phyloP scores from a whole-genome alignment of 1,140 invertebrate species.

The Drosophila arawakana region DNA sequence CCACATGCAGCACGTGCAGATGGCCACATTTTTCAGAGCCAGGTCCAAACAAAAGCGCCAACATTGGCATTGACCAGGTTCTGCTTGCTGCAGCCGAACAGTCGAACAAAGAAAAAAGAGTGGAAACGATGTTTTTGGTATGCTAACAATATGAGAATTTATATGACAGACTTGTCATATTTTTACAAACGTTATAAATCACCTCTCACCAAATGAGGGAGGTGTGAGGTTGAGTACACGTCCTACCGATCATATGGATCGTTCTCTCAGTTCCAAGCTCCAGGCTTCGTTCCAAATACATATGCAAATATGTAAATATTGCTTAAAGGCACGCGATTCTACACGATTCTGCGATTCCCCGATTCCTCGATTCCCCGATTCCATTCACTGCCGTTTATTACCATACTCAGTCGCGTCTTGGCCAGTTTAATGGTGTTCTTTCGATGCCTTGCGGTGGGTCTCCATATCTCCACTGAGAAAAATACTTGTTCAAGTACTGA shows the following conservation, averaged over 20 bases:
- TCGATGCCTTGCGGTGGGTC: conserved; percentile 74
- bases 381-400: conserved; percentile 60
- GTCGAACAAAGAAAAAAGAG: conserved; percentile 28
- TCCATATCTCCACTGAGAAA: neutral
- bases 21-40: conserved; percentile 15
- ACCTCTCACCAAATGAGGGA: conserved; percentile 56
- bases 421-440: conserved; percentile 62
- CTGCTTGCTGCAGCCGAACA: conserved; percentile 4
- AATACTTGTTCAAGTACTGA: too few species aligned
- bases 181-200: conserved; percentile 83
- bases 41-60: conserved; percentile 41
- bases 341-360: conserved; percentile 30
- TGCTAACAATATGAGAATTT: conserved; percentile 82
- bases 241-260: conserved; percentile 10
- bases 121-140: conserved; percentile 55
- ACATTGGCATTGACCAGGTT: conserved; percentile 42
- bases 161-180: conserved; percentile 82
- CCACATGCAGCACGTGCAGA: conserved; percentile 40
- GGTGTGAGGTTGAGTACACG: conserved; percentile 41
- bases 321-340: conserved; percentile 70
- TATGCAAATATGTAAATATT: conserved; percentile 76
- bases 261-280: conserved; percentile 7
- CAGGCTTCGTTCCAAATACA: neutral
- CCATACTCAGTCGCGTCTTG: conserved; percentile 51
- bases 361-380: neutral